Percentiles rank a stretch among this genome's conserved stretches.
These are phyloP conservation scores for Zenarchopterus dispar DNA, from an alignment of 2,797 vertebrate genomes.

Conservation along the genomic window DNA sequence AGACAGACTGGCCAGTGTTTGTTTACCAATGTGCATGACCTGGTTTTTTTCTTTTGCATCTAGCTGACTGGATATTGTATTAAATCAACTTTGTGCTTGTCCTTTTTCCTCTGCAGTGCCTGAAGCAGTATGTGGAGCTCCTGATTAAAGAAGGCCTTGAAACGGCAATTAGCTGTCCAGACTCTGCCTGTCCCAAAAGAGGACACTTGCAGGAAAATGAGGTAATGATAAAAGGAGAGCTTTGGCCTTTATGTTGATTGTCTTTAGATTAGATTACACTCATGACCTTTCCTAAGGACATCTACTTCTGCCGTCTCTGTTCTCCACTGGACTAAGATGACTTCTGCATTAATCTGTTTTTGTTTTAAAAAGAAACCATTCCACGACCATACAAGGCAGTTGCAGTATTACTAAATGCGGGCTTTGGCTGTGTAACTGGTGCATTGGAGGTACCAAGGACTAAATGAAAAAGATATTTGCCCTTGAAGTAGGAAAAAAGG, in stretches of 20 bases:
- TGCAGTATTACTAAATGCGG: too few species aligned
- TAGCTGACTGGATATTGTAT: constrained; percentile 17
- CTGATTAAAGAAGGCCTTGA: constrained; percentile 98
- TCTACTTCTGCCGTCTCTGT: background rate
- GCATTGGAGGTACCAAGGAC: too few species aligned
- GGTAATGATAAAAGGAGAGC: constrained; percentile 73
- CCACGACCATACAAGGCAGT: too few species aligned
- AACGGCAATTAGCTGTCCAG: constrained; percentile 96
- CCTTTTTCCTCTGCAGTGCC: constrained; percentile 85
- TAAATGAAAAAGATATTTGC: too few species aligned
- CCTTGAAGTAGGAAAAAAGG: too few species aligned
- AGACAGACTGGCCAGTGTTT: background rate
- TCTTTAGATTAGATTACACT: background rate
- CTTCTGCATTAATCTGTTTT: too few species aligned
- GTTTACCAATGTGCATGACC: constrained; percentile 14
- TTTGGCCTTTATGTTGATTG: background rate
- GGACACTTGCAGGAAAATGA: constrained; percentile 96
- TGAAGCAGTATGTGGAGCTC: constrained; percentile 98
- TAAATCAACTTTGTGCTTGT: constrained; percentile 2
- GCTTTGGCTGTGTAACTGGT: too few species aligned
- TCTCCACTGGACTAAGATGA: too few species aligned
- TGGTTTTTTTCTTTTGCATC: background rate
- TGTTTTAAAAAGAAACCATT: too few species aligned
- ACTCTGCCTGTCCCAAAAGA: constrained; percentile 94
- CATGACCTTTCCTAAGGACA: background rate